phyloP scores from a whole-genome alignment of 2,888 invertebrate species.

The Melanargia galathea region DNA sequence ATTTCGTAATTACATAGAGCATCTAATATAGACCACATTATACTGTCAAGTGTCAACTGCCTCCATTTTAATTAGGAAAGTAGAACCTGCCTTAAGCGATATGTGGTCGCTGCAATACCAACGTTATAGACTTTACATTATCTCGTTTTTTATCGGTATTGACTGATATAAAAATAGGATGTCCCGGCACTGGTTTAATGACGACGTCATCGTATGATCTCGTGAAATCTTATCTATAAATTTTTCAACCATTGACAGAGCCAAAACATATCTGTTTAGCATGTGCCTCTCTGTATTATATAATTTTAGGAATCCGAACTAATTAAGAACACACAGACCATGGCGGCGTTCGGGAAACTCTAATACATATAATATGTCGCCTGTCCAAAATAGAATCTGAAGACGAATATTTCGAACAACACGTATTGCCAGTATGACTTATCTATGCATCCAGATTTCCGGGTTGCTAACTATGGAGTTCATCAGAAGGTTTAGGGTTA shows the following conservation, averaged over 20 bases:
- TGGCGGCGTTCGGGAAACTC: too few species aligned
- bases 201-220: constrained; percentile 1
- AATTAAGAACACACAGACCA: too few species aligned
- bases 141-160: not conserved
- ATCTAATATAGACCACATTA: not conserved
- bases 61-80: not conserved
- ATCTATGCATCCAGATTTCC: too few species aligned
- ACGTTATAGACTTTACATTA: not conserved
- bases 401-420: too few species aligned
- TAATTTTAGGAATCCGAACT: not conserved
- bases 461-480: too few species aligned
- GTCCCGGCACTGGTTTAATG: not conserved
- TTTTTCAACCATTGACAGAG: not conserved
- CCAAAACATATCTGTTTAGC: not conserved
- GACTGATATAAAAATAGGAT: not conserved
- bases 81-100: not conserved
- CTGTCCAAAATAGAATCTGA: too few species aligned
- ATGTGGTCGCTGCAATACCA: not conserved
- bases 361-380: too few species aligned
- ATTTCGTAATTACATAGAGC: too few species aligned
- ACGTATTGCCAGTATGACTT: too few species aligned
- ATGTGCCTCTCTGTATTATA: not conserved
- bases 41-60: not conserved
- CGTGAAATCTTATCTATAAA: not conserved
- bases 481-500: too few species aligned